phyloP scores from a whole-genome alignment of 2,113 vertebrate species.

The Leptosomus discolor region DNA sequence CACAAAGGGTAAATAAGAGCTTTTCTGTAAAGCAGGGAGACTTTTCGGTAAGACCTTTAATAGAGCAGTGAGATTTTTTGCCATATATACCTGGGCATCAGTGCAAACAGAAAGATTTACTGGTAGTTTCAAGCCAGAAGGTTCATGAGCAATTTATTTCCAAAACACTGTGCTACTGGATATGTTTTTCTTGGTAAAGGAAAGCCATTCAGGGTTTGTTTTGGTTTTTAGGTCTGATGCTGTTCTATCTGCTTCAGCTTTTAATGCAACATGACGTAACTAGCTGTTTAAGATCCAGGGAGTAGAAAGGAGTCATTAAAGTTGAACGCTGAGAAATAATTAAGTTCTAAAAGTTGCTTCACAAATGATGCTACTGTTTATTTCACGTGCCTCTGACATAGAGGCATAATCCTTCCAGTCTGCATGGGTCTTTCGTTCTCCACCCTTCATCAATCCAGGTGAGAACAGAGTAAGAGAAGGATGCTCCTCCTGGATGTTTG shows the following conservation, averaged over 20 bases:
- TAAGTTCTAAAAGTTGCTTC: background rate
- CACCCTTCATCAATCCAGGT: background rate
- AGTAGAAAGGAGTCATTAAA: background rate
- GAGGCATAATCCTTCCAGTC: background rate
- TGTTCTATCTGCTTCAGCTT: background rate
- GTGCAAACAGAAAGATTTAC: slow-evolving; percentile 31
- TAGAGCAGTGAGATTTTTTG: background rate
- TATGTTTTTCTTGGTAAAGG: background rate
- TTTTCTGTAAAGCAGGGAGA: slow-evolving; percentile 26
- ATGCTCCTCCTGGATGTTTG: background rate
- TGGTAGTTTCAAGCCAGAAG: slow-evolving; percentile 16
- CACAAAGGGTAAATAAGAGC: slow-evolving; percentile 14
- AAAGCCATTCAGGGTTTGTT: background rate
- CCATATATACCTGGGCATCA: slow-evolving; percentile 23
- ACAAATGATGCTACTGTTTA: background rate
- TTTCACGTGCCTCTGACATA: background rate
- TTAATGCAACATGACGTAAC: background rate
- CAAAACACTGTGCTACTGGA: background rate
- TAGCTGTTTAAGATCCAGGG: background rate
- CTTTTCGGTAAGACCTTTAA: slow-evolving; percentile 36
- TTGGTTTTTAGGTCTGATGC: background rate
- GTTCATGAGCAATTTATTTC: slow-evolving; percentile 36
- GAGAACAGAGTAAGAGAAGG: background rate
- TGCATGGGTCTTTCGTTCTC: background rate
- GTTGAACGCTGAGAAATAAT: background rate